These are phyloP conservation scores for Synanthedon formicaeformis DNA, from an alignment of 2,888 invertebrate species.

Conservation along the genomic window DNA sequence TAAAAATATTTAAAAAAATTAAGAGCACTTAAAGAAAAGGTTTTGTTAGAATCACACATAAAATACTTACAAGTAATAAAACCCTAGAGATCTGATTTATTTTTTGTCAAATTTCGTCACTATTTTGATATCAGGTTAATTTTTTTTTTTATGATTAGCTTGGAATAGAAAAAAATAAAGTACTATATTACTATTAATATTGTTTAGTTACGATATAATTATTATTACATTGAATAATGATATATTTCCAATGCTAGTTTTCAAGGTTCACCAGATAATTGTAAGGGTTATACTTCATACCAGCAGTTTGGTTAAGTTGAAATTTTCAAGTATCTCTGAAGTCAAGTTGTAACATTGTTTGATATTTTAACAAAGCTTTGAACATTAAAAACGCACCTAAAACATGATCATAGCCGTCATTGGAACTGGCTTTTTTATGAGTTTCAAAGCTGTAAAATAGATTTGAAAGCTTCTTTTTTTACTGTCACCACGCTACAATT, in stretches of 20 bases:
- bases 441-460: conserved; percentile 59
- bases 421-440: conserved; percentile 46
- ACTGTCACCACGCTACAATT: conserved; percentile 51
- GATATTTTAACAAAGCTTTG: conserved; percentile 57
- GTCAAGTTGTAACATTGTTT: conserved; percentile 65
- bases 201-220: background rate
- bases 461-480: conserved; percentile 44
- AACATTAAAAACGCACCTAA: conserved; percentile 34
- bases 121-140: no score
- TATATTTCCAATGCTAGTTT: conserved; percentile 38
- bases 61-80: no score
- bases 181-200: background rate
- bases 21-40: no score
- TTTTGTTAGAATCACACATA: no score
- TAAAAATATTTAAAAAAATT: no score
- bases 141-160: background rate
- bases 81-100: no score
- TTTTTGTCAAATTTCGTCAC: no score
- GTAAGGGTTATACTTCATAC: conserved; percentile 38
- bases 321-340: conserved; percentile 44
- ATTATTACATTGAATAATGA: conserved; percentile 2
- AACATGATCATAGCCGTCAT: conserved; percentile 43
- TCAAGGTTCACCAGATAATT: conserved; percentile 53
- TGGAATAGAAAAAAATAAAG: background rate
- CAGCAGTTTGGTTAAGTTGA: conserved; percentile 56